Evolutionary conservation across 2,797 vertebrate genomes (phyloP).

Genomic region (Myotis pilosus): DNA sequence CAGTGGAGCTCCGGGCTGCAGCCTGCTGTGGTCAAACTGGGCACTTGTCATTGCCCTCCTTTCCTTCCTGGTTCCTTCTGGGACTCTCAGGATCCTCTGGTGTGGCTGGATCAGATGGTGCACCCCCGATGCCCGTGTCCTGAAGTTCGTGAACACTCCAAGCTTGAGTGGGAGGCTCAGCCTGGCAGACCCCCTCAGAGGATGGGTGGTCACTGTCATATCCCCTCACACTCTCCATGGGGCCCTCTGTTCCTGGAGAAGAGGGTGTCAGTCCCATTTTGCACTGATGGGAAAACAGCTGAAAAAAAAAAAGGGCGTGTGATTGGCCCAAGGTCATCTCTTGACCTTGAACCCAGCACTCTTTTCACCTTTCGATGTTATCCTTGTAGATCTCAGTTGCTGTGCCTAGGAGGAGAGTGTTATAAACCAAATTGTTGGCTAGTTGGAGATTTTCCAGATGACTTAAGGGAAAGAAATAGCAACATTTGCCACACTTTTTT

Average conservation of each 20-base stretch:
- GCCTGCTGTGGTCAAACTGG: neutral
- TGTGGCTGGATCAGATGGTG: neutral
- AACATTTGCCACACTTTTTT: rapidly evolving
- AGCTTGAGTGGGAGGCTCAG: neutral
- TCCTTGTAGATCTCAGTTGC: neutral
- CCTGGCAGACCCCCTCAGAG: neutral
- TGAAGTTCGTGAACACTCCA: neutral
- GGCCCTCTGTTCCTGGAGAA: neutral
- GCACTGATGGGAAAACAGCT: neutral
- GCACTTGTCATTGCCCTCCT: neutral
- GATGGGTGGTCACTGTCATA: rapidly evolving
- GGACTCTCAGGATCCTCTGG: neutral
- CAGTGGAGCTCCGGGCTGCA: too few species aligned
- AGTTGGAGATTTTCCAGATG: constrained; percentile 1
- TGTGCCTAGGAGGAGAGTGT: neutral
- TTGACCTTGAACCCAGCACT: neutral
- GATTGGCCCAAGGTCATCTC: neutral
- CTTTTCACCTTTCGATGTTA: neutral
- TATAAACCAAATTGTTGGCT: neutral
- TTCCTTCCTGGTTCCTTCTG: neutral
- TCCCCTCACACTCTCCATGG: too few species aligned
- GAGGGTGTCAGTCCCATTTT: neutral
- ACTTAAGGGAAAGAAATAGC: neutral
- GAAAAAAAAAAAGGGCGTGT: neutral
- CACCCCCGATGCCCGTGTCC: rapidly evolving